Percentiles rank a stretch among this genome's conserved stretches.
Conservation (phyloP, 1,140 invertebrate species). For the Achatina immaculata region DNA sequence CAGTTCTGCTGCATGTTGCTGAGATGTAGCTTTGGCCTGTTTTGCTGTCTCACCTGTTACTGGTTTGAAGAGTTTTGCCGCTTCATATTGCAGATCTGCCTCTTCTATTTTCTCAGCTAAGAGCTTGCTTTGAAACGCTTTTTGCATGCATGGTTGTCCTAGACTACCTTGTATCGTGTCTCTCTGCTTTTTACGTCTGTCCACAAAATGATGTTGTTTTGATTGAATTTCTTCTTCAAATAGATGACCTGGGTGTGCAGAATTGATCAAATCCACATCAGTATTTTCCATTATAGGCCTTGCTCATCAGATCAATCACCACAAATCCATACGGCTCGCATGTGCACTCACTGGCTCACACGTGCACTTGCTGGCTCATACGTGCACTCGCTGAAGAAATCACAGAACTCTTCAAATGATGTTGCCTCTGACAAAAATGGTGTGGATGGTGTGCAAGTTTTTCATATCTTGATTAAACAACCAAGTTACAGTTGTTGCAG, state of each 20-base stretch:
- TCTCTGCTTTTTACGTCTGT: background rate
- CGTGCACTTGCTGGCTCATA: too few species aligned
- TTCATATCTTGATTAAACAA: background rate
- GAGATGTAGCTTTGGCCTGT: too few species aligned
- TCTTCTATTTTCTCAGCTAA: background rate
- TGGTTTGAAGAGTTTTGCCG: background rate
- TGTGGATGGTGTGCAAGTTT: background rate
- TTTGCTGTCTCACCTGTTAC: background rate
- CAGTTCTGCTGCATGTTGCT: too few species aligned
- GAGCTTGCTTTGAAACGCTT: background rate
- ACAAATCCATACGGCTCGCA: background rate
- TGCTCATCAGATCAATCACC: background rate
- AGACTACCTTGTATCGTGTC: background rate
- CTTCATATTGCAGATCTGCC: background rate
- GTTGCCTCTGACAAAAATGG: background rate
- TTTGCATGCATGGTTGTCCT: background rate
- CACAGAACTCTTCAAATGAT: background rate
- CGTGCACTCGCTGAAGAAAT: background rate
- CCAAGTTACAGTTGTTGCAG: too few species aligned
- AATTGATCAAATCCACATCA: background rate
- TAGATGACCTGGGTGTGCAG: background rate
- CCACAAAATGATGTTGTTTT: background rate
- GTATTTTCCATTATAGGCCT: background rate
- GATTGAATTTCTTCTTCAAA: background rate
- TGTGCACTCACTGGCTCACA: background rate